These are phyloP conservation scores for Eumacrocentrus americanus DNA, from an alignment of 2,888 invertebrate species.

Conservation along the genomic window DNA sequence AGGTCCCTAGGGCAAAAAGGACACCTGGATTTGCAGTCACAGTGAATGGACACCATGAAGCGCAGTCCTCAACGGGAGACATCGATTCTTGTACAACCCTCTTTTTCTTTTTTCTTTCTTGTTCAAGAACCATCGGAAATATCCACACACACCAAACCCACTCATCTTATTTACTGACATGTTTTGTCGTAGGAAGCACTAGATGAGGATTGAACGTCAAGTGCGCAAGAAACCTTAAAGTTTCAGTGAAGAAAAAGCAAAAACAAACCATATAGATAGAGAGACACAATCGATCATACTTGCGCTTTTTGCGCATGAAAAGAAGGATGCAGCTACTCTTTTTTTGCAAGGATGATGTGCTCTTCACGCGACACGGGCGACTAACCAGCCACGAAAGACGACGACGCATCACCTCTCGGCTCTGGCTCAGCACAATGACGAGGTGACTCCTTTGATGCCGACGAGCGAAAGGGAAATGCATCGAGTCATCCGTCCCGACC, in stretches of 20 bases:
- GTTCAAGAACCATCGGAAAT: not conserved
- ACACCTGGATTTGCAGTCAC: conserved; percentile 34
- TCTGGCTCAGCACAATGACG: conserved; percentile 40
- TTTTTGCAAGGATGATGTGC: not conserved
- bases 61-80: not conserved
- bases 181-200: not conserved
- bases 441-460: conserved; percentile 44
- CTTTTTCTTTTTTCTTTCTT: not conserved
- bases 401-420: conserved; percentile 15
- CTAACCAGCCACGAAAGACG: conserved; percentile 31
- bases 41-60: conserved; percentile 35
- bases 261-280: too few species aligned
- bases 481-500: conserved; percentile 41
- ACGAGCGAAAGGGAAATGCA: conserved; percentile 38
- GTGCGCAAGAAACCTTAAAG: not conserved
- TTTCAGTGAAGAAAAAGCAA: too few species aligned
- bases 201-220: not conserved
- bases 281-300: too few species aligned
- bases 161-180: not conserved
- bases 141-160: not conserved
- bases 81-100: not conserved
- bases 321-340: not conserved
- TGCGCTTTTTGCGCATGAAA: too few species aligned
- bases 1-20: conserved; percentile 54
- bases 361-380: conserved; percentile 23